A percentile compares a stretch with the other conserved stretches of the same genome.
Evolutionary conservation across 2,888 invertebrate genomes (phyloP).

Genomic region (Ceraclea dissimilis): DNA sequence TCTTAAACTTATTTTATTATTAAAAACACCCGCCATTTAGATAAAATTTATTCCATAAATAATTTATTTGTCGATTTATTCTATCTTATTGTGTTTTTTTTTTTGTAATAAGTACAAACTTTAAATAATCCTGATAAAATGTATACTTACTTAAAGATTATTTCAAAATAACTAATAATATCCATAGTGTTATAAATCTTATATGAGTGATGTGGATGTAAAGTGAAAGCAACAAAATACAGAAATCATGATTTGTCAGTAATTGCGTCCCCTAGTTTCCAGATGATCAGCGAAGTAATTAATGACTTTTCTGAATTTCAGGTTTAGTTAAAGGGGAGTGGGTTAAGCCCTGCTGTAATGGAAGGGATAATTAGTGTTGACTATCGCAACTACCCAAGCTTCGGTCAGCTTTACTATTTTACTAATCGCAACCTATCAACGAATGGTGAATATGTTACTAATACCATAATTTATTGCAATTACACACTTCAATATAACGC

Average conservation of each 20-base stretch:
- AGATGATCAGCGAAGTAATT: neutral
- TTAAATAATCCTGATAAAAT: no score
- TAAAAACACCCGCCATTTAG: no score
- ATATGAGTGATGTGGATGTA: no score
- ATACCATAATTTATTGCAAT: neutral
- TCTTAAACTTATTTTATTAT: no score
- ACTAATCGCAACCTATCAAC: neutral
- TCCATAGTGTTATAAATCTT: no score
- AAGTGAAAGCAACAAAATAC: no score
- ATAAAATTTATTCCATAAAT: no score
- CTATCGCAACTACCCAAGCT: neutral
- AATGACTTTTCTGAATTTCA: conserved; percentile 1
- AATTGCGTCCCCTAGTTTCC: neutral
- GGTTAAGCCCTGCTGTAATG: neutral
- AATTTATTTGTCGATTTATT: no score
- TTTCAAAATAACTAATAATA: no score
- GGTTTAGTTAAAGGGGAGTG: neutral
- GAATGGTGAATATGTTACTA: neutral
- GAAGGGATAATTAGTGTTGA: conserved; percentile 1
- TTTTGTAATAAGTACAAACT: no score
- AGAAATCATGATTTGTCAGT: neutral
- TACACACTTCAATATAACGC: neutral
- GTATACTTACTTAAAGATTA: no score
- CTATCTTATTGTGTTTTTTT: no score
- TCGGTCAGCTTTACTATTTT: neutral